Conservation (phyloP, 2,113 vertebrate species). For the Vicugna pacos region DNA sequence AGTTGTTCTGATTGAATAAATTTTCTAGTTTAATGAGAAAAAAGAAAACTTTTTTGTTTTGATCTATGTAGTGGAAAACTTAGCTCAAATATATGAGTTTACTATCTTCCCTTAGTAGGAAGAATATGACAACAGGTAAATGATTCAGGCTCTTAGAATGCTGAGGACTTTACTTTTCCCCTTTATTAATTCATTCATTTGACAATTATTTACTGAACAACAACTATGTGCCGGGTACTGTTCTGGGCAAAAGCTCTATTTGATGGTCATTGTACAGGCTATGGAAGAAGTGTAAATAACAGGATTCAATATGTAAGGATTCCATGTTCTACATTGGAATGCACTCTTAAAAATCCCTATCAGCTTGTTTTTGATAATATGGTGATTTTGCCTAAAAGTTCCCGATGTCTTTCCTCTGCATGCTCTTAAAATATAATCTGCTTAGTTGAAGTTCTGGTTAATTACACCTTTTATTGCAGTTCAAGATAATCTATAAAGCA, state of each 20-base stretch:
- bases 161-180: neutral
- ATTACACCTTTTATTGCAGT: neutral
- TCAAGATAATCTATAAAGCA: slow-evolving; percentile 21
- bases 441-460: neutral
- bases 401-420: neutral
- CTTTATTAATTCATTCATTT: neutral
- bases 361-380: neutral
- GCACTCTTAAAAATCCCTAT: neutral
- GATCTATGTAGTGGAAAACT: neutral
- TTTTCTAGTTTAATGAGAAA: neutral
- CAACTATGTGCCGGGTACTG: neutral
- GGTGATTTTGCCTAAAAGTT: neutral
- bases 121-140: neutral
- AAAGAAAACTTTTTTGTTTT: neutral
- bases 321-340: neutral
- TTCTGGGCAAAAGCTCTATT: neutral
- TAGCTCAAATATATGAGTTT: neutral
- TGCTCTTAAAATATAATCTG: slow-evolving; percentile 11
- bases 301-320: neutral
- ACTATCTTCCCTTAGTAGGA: neutral
- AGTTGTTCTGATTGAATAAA: neutral
- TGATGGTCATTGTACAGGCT: neutral
- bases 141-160: neutral
- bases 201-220: neutral
- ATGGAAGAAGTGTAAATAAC: neutral